phyloP scores from a whole-genome alignment of 1,140 invertebrate genomes.

The Nasonia giraulti region DNA sequence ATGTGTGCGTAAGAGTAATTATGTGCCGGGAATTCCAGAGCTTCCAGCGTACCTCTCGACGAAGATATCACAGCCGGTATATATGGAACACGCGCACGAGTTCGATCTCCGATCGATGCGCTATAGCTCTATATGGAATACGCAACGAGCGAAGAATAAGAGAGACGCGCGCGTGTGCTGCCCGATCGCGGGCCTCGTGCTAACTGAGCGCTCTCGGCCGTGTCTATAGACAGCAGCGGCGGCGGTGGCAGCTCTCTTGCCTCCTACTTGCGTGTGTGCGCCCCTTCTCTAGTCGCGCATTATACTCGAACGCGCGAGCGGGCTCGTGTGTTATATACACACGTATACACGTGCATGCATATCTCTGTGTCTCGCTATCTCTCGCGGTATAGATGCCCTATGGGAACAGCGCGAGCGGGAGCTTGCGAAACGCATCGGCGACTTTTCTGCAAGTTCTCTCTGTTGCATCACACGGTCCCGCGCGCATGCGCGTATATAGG shows the following conservation, averaged over 20 bases:
- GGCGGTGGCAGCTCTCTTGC: conserved; percentile 43
- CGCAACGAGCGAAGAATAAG: not conserved
- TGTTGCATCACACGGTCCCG: not conserved
- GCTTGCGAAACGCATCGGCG: conserved; percentile 10
- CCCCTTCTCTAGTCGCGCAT: not conserved
- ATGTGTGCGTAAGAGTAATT: too few species aligned
- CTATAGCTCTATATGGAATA: too few species aligned
- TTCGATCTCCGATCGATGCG: too few species aligned
- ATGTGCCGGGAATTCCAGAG: too few species aligned
- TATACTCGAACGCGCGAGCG: too few species aligned
- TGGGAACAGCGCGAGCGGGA: not conserved
- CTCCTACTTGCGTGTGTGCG: not conserved
- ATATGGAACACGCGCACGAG: too few species aligned
- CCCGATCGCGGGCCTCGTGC: conserved; percentile 70
- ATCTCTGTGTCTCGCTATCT: not conserved
- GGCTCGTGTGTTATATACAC: too few species aligned
- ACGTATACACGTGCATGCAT: not conserved
- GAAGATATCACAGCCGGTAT: too few species aligned
- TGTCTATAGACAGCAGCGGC: conserved; percentile 40
- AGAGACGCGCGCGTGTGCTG: conserved; percentile 53
- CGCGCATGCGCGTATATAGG: not conserved
- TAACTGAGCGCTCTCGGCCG: conserved; percentile 65
- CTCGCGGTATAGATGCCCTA: not conserved
- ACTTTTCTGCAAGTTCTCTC: conserved; percentile 4
- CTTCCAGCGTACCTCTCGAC: too few species aligned